Base-by-base conservation (phyloP, 2,888 invertebrate genomes). In the Xestia xanthographa region DNA sequence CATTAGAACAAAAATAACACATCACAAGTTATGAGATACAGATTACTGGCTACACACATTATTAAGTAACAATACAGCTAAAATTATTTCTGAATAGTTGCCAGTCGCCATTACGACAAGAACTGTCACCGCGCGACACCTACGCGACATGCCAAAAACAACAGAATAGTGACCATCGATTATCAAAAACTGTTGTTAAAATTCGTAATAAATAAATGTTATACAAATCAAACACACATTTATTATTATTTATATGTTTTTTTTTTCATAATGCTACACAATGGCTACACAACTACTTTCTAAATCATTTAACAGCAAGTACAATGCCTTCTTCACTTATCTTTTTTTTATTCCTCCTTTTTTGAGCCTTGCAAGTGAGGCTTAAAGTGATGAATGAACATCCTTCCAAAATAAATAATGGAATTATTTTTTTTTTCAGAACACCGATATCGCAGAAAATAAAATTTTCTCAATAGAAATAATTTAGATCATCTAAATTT, bases 21-120 rank as follows among this genome's bases (percentile, higher is more conserved):
- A 34, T 14, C 14, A 11, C 38, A 48, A 45, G 26, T 43, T 73
- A 82, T 38, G 45, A 50, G 34, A 45, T 53, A 75, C 62, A 70
- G 12, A 70, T 71, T 65, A 73, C 71, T 68, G 62, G 45, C 70
- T 66, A 74, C 75, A 60, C 56, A 70, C 29, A 76, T 67, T 75
- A 79, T 60, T 63, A 79, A 80, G 63, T 80, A 80, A 86, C 75
- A 76, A 77, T 82, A 73, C 38, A 38, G 60, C 80, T 80, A 79
- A 73, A 79, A 78, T 79, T 79, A 75, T 83, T 77, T 79, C 75
- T 86, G 84, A 81, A 73, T 72, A 71, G 79, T 78, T 85, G 86
- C 80, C 83, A 78, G 74, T 73, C 69, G 70, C 48, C 22, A 78
- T 80, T 75, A 58, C 76, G 70, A 76, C 62, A 66, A 76, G 56